phyloP scores from a whole-genome alignment of 2,888 invertebrate species.

The Tromatobia lineatoria region DNA sequence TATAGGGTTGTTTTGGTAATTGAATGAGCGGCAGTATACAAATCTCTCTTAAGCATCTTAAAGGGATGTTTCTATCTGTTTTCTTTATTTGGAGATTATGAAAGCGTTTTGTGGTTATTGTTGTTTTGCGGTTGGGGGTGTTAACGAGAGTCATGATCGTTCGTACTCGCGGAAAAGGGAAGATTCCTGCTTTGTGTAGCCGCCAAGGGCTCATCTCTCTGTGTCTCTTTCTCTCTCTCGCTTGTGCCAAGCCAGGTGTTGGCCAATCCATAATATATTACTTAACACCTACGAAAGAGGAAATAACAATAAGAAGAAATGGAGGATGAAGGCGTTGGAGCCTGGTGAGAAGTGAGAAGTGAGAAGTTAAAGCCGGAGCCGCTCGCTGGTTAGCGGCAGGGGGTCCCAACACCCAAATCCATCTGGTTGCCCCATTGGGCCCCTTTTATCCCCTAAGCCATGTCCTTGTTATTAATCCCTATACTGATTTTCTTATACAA shows the following conservation, averaged over 20 bases:
- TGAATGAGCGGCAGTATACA: constrained; percentile 9
- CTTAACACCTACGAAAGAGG: constrained; percentile 79
- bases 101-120: constrained; percentile 26
- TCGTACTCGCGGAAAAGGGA: constrained; percentile 37
- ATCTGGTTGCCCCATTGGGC: constrained; percentile 66
- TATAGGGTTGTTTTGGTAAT: constrained; percentile 17
- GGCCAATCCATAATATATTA: constrained; percentile 82
- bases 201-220: constrained; percentile 38
- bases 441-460: constrained; percentile 25
- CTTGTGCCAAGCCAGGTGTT: constrained; percentile 74
- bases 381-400: constrained; percentile 62
- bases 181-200: constrained; percentile 48
- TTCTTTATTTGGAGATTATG: constrained; percentile 11
- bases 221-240: constrained; percentile 19
- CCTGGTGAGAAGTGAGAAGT: constrained; percentile 48
- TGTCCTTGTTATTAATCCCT: constrained; percentile 65
- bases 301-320: constrained; percentile 40
- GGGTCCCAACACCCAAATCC: constrained; percentile 69
- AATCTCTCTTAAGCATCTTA: constrained; percentile 31
- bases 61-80: constrained; percentile 13
- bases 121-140: constrained; percentile 49
- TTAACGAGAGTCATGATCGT: constrained; percentile 68
- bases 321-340: constrained; percentile 63
- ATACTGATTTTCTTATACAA: constrained; percentile 41
- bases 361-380: constrained; percentile 62